These are phyloP conservation scores for Eubasilissa regina DNA, from an alignment of 1,140 invertebrate genomes.

Conservation along the genomic window DNA sequence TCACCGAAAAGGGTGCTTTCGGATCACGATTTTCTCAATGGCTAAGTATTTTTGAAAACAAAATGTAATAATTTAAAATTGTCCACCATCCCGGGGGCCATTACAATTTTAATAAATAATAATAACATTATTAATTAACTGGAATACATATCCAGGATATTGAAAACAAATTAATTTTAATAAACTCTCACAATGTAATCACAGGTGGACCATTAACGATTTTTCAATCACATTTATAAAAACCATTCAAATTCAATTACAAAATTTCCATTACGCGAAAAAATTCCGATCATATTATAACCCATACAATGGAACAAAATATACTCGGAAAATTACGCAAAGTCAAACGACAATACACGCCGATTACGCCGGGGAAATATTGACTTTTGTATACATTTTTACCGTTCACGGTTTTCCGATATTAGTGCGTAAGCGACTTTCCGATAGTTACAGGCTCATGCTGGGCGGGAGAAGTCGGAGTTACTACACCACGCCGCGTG, in stretches of 20 bases:
- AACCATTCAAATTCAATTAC: neutral
- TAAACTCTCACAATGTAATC: too few species aligned
- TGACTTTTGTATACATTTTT: conserved; percentile 29
- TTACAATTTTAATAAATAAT: too few species aligned
- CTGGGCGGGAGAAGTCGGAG: neutral
- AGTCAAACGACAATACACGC: conserved; percentile 11
- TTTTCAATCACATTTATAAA: neutral
- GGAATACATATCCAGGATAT: too few species aligned
- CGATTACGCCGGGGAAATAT: conserved; percentile 32
- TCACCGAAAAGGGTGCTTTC: too few species aligned
- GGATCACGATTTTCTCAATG: too few species aligned
- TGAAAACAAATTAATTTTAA: too few species aligned
- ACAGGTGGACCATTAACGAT: neutral
- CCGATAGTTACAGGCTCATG: conserved; percentile 12
- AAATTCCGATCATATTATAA: neutral
- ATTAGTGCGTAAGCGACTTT: conserved; percentile 40
- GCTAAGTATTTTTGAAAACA: too few species aligned
- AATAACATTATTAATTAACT: too few species aligned
- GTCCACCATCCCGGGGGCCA: too few species aligned
- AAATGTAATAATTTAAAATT: too few species aligned
- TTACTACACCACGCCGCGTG: too few species aligned
- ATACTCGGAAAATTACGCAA: conserved; percentile 15
- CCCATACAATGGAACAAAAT: conserved; percentile 8
- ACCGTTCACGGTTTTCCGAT: conserved; percentile 30
- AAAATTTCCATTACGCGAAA: neutral